phyloP scores from a whole-genome alignment of 2,113 vertebrate species.

The Pseudonaja textilis region DNA sequence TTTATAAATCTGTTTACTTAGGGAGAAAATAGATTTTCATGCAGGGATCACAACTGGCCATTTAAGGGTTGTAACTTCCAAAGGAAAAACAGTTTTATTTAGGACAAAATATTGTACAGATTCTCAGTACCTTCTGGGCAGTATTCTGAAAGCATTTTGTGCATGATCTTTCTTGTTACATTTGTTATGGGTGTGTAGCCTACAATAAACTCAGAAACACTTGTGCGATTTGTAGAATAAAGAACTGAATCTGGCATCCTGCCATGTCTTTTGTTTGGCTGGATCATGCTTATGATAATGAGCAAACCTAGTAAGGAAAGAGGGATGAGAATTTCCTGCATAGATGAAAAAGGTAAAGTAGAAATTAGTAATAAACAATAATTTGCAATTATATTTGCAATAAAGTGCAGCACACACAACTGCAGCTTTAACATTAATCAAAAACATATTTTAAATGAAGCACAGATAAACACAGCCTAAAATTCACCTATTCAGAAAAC shows the following conservation, averaged over 20 bases:
- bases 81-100: accelerated
- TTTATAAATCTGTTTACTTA: neutral
- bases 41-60: neutral
- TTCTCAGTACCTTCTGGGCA: conserved; percentile 66
- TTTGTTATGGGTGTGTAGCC: conserved; percentile 65
- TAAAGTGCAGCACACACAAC: neutral
- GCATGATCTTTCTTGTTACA: conserved; percentile 64
- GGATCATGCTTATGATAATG: conserved; percentile 76
- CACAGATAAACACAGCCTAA: neutral
- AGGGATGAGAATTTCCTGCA: conserved; percentile 74
- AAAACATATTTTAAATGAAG: neutral
- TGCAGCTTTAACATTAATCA: neutral
- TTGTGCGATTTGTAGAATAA: conserved; percentile 50
- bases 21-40: neutral
- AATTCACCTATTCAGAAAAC: neutral
- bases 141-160: conserved; percentile 62
- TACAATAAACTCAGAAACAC: conserved; percentile 59
- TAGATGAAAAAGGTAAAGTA: neutral
- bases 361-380: neutral
- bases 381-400: neutral
- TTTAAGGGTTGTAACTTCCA: neutral
- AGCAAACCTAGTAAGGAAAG: conserved; percentile 75
- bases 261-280: conserved; percentile 67
- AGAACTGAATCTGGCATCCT: conserved; percentile 63
- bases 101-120: accelerated